Evolutionary conservation across 2,113 vertebrate genomes (phyloP), one percentile per base, ranked within the genome.

Genomic region (Calyptommatus sinebrachiatus): DNA sequence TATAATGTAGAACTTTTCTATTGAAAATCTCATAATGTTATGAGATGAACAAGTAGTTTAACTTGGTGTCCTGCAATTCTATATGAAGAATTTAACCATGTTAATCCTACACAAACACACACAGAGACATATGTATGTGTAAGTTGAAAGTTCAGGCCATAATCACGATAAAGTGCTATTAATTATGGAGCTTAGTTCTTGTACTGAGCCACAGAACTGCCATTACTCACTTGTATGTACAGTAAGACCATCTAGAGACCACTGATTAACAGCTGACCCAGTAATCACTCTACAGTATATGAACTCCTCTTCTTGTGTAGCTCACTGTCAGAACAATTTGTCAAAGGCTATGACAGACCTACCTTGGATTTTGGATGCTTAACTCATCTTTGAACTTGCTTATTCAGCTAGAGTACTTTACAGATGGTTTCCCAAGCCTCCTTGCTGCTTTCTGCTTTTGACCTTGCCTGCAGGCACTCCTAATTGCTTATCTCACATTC

Each of bases 341-440:
- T 28, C 67, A 70, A 75, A 45, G 31, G 12, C 12, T 22, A 10
- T 63, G 73, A 28, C 73, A 63, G 35, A 20, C n/a, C 21, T 72
- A 8, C 16, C 41, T 48, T 63, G 48, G 26, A 53, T 20, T 71
- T 70, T 31, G 77, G 14, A 24, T n/a, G 26, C 18, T 79, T 79
- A 63, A 71, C n/a, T 8, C 60, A 79, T 62, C 61, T 63, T 46
- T 79, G 57, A 79, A 62, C 57, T 29, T 79, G 41, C 68, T 63
- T 62, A 29, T 12, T 79, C 77, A 79, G 10, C 20, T 12, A 2
- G 41, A 16, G 11, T 62, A 45, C 14, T 72, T 72, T 72, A 50
- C 46, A 73, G n/a, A 65, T 65, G 14, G 61, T 20, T 73, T 24
- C 21, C 60, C 61, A 73, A 53, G 61, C 24, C n/a, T 79, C 35